phyloP scores from a whole-genome alignment of 2,888 invertebrate genomes.

The Isoperla grammatica region DNA sequence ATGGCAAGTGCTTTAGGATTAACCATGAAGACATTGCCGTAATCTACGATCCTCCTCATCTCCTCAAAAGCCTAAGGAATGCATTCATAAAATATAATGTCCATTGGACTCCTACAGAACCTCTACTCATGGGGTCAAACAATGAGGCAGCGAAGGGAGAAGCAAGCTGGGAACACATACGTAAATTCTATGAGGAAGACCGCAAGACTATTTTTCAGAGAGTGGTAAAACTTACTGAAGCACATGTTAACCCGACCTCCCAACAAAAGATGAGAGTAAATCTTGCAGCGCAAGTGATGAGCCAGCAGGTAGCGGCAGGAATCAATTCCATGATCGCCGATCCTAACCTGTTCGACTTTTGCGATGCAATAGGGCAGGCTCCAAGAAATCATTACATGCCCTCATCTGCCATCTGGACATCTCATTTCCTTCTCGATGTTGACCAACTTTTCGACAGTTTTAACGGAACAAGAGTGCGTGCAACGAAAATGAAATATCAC shows the following conservation, averaged over 20 bases:
- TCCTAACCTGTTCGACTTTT: not conserved
- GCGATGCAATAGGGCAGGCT: not conserved
- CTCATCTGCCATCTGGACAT: not conserved
- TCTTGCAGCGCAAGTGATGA: not conserved
- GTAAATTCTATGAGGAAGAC: not conserved
- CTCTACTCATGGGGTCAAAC: too few relatives aligned
- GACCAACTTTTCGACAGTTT: constrained; percentile 1
- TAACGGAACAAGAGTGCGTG: not conserved
- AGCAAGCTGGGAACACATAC: not conserved
- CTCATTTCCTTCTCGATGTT: not conserved
- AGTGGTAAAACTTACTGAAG: not conserved
- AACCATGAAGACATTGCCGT: constrained; percentile 18
- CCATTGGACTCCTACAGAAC: not conserved
- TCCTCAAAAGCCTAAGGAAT: constrained; percentile 21
- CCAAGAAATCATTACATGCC: not conserved
- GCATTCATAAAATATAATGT: constrained; percentile 12
- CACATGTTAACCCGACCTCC: not conserved
- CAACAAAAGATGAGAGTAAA: constrained; percentile 2
- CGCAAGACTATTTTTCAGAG: not conserved
- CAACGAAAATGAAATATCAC: too few relatives aligned
- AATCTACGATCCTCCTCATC: constrained; percentile 21
- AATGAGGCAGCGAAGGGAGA: not conserved
- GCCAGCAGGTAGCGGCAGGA: not conserved
- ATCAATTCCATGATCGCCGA: not conserved
- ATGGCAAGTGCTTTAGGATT: constrained; percentile 5